A percentile compares a stretch with the other conserved stretches of the same genome.
These are phyloP conservation scores for Branchipolynoe longqiensis DNA, from an alignment of 2,888 invertebrate genomes.

Conservation along the genomic window DNA sequence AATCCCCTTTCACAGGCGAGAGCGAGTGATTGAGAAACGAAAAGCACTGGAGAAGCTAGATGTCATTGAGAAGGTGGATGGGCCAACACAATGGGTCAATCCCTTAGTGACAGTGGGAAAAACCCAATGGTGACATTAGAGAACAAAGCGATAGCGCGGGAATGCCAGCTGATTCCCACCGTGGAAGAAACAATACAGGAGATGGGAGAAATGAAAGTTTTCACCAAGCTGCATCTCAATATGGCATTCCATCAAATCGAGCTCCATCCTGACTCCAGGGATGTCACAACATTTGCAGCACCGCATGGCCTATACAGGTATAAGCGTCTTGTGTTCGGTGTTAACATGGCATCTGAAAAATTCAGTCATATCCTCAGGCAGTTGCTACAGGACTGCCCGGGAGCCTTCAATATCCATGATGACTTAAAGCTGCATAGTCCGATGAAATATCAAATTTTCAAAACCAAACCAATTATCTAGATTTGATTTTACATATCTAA, in stretches of 20 bases:
- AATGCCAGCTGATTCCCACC: constrained; percentile 62
- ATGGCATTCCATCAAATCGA: constrained; percentile 59
- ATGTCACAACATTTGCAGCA: constrained; percentile 58
- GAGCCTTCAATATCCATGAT: constrained; percentile 58
- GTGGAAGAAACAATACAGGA: constrained; percentile 55
- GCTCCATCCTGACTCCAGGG: constrained; percentile 41
- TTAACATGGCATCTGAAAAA: constrained; percentile 54
- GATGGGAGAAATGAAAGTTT: constrained; percentile 18
- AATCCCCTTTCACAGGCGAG: background rate
- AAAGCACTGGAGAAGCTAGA: constrained; percentile 3
- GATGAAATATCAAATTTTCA: too few species aligned
- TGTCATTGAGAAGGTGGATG: constrained; percentile 62
- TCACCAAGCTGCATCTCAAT: constrained; percentile 55
- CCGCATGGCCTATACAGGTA: constrained; percentile 50
- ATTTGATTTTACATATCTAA: too few species aligned
- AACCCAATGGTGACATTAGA: constrained; percentile 24
- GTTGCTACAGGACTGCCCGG: constrained; percentile 33
- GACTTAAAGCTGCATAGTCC: too few species aligned
- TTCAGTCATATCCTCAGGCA: constrained; percentile 54
- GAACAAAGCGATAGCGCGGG: constrained; percentile 62
- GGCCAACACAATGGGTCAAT: constrained; percentile 65
- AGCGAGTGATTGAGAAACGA: background rate
- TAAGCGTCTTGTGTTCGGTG: constrained; percentile 61
- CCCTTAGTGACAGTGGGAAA: constrained; percentile 64
- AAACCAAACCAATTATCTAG: too few species aligned